Percentiles rank a stretch among this genome's conserved stretches.
Evolutionary conservation across 1,140 invertebrate species (phyloP).

Genomic region (Atta texana): DNA sequence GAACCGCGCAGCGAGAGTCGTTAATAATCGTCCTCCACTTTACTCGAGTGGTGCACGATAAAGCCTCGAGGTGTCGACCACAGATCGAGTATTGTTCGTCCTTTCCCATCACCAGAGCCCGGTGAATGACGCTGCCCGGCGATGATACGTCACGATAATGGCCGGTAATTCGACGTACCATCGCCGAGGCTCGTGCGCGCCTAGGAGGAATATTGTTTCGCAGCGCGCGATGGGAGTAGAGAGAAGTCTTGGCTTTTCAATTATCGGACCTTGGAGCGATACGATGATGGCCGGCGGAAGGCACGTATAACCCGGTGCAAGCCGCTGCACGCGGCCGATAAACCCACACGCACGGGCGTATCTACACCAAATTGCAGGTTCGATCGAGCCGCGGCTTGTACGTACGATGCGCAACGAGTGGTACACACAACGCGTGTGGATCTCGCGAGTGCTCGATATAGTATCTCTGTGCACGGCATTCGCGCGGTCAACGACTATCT

Average conservation of each 20-base stretch:
- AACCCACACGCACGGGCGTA: slow-evolving; percentile 72
- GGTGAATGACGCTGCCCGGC: slow-evolving; percentile 78
- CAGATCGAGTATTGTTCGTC: slow-evolving; percentile 74
- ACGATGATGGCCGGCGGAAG: slow-evolving; percentile 70
- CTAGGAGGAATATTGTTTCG: slow-evolving; percentile 78
- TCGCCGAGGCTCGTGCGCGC: slow-evolving; percentile 72
- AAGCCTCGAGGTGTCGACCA: slow-evolving; percentile 73
- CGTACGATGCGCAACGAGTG: slow-evolving; percentile 32
- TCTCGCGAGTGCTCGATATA: slow-evolving; percentile 31
- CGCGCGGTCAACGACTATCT: slow-evolving; percentile 2
- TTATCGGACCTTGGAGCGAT: slow-evolving; percentile 77
- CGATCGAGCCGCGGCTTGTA: slow-evolving; percentile 38
- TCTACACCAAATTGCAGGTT: slow-evolving; percentile 67
- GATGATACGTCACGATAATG: slow-evolving; percentile 83
- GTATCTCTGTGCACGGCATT: background rate
- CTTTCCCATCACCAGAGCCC: slow-evolving; percentile 70
- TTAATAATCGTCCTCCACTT: slow-evolving; percentile 76
- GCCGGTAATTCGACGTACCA: slow-evolving; percentile 80
- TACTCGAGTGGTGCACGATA: slow-evolving; percentile 67
- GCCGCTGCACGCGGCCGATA: slow-evolving; percentile 67
- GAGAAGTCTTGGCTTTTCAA: slow-evolving; percentile 78
- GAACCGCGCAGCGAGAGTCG: slow-evolving; percentile 64
- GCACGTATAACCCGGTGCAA: slow-evolving; percentile 58
- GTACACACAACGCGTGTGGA: slow-evolving; percentile 15
- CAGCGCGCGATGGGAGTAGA: slow-evolving; percentile 61